A percentile compares a stretch with the other conserved stretches of the same genome.
Conservation (phyloP, 1,140 invertebrate genomes). For the Diorhabda carinulata region DNA sequence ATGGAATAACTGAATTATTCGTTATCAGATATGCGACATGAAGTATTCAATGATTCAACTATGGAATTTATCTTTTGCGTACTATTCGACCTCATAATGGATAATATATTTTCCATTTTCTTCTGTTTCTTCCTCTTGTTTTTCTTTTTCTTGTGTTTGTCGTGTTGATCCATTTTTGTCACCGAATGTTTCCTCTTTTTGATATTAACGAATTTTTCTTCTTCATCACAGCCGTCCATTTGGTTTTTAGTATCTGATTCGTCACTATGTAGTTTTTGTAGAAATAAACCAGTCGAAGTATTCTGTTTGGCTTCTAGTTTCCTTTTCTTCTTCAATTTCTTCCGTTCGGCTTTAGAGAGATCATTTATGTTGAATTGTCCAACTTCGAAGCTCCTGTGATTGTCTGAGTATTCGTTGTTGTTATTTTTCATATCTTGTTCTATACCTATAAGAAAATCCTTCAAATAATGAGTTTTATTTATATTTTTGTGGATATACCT, state of each 20-base stretch:
- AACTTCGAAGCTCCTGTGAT: conserved; percentile 38
- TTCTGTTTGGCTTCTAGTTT: conserved; percentile 34
- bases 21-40: conserved; percentile 41
- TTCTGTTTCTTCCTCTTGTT: conserved; percentile 28
- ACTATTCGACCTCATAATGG: conserved; percentile 35
- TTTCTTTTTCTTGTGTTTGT: conserved; percentile 33
- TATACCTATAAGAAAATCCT: conserved; percentile 32
- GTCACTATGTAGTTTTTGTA: conserved; percentile 26
- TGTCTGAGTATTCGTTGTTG: conserved; percentile 30
- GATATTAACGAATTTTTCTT: conserved; percentile 26
- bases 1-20: conserved; percentile 9
- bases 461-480: background rate
- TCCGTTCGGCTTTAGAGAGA: conserved; percentile 39
- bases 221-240: conserved; percentile 4
- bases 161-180: conserved; percentile 21
- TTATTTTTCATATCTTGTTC: conserved; percentile 36
- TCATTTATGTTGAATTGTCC: conserved; percentile 33
- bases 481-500: conserved; percentile 9
- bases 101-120: conserved; percentile 32
- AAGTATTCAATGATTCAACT: conserved; percentile 33
- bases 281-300: conserved; percentile 31
- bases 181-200: conserved; percentile 27
- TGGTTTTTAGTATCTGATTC: conserved; percentile 19
- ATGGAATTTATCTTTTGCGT: conserved; percentile 36
- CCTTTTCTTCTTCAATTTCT: conserved; percentile 39